A percentile compares a stretch with the other conserved stretches of the same genome.
These are phyloP conservation scores for Rhyacophila evoluta DNA, from an alignment of 2,888 invertebrate genomes.

Conservation along the genomic window DNA sequence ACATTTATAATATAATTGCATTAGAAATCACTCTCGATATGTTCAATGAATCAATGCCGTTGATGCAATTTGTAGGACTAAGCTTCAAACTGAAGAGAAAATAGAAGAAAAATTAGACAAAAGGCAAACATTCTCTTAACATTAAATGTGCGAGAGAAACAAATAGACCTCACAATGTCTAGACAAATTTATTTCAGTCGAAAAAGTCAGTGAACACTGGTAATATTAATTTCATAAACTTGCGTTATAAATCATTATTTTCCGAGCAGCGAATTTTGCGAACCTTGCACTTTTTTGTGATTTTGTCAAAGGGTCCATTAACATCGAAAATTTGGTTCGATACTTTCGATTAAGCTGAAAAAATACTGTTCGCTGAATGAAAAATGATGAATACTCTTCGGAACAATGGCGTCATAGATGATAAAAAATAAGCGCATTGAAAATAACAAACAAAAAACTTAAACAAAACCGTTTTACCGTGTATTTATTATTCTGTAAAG, in stretches of 20 bases:
- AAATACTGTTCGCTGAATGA: neutral
- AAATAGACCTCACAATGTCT: neutral
- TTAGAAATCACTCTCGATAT: neutral
- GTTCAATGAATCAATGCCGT: neutral
- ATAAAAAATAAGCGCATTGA: neutral
- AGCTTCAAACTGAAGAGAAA: neutral
- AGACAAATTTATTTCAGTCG: conserved; percentile 16
- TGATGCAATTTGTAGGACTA: neutral
- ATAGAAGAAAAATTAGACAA: neutral
- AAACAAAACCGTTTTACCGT: neutral
- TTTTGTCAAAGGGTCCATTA: conserved; percentile 9
- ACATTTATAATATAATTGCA: neutral
- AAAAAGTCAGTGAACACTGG: conserved; percentile 3
- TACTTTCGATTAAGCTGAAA: neutral
- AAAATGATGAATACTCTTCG: conserved; percentile 3
- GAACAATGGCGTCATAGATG: neutral
- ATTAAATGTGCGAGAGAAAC: neutral
- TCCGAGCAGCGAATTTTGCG: neutral
- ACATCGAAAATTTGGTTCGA: conserved; percentile 14
- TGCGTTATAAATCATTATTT: conserved; percentile 21
- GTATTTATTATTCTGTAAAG: neutral
- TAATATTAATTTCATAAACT: conserved; percentile 8
- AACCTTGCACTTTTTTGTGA: neutral
- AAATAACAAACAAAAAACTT: neutral
- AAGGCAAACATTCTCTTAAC: neutral